Conservation (phyloP, 2,888 invertebrate genomes). For the Antheraea assamensis region DNA sequence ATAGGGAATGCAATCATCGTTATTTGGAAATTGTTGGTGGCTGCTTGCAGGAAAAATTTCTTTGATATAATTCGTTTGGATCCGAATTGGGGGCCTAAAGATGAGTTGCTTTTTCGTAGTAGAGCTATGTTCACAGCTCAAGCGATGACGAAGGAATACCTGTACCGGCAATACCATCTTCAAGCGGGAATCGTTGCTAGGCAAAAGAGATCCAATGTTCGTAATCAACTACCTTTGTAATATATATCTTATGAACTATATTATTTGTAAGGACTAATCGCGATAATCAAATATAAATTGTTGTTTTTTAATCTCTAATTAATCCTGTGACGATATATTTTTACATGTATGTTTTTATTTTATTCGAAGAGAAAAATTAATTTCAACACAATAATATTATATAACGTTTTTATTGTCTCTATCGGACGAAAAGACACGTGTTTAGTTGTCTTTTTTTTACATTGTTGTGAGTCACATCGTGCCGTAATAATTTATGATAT, state of each 20-base stretch:
- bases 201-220: constrained; percentile 55
- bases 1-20: constrained; percentile 31
- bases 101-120: constrained; percentile 61
- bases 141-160: constrained; percentile 78
- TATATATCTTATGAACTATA: background rate
- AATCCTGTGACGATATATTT: too few relatives aligned
- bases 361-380: background rate
- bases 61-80: constrained; percentile 44
- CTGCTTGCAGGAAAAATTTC: constrained; percentile 41
- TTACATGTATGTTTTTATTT: background rate
- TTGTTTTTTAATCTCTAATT: too few relatives aligned
- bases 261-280: background rate
- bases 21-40: constrained; percentile 39
- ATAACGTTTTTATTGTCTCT: constrained; percentile 18
- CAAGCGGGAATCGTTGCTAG: constrained; percentile 66
- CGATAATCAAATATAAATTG: background rate
- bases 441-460: constrained; percentile 34
- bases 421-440: constrained; percentile 24
- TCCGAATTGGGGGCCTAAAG: constrained; percentile 64
- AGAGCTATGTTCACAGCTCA: constrained; percentile 75
- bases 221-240: constrained; percentile 26
- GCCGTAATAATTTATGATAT: constrained; percentile 57
- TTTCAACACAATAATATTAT: background rate
- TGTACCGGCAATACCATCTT: constrained; percentile 74
- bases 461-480: constrained; percentile 57